Conservation (phyloP, 2,888 invertebrate genomes). For the Halocaridina rubra region DNA sequence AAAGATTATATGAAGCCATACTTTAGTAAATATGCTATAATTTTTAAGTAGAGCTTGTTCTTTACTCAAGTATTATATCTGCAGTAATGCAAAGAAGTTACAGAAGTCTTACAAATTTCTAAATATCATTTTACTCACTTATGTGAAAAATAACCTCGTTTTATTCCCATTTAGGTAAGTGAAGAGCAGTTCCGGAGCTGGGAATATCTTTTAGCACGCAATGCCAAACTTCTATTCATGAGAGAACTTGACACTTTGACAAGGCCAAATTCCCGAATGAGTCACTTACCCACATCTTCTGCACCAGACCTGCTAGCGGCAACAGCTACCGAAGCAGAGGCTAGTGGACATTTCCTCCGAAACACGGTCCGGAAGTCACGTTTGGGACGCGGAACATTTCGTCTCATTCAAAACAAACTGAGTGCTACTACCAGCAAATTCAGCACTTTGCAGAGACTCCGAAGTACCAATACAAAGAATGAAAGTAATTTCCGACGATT, state of each 20-base stretch:
- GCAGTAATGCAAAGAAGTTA: no score
- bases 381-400: slow-evolving; percentile 51
- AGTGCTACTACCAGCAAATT: slow-evolving; percentile 35
- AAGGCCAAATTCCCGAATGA: background rate
- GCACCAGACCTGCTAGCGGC: slow-evolving; percentile 50
- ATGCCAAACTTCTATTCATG: slow-evolving; percentile 87
- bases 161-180: slow-evolving; percentile 73
- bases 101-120: no score
- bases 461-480: slow-evolving; percentile 73
- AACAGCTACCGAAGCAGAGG: slow-evolving; percentile 1
- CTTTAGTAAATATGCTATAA: no score
- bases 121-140: no score
- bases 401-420: slow-evolving; percentile 45
- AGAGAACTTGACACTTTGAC: slow-evolving; percentile 81
- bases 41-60: no score
- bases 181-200: slow-evolving; percentile 92
- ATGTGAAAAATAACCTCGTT: no score
- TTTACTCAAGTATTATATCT: no score
- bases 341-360: slow-evolving; percentile 18
- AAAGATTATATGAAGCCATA: no score
- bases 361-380: slow-evolving; percentile 45
- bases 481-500: slow-evolving; percentile 36
- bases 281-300: slow-evolving; percentile 60
- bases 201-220: slow-evolving; percentile 93
- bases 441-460: slow-evolving; percentile 81